These are phyloP conservation scores for Pandion haliaetus DNA, from an alignment of 2,113 vertebrate genomes.

Conservation along the genomic window DNA sequence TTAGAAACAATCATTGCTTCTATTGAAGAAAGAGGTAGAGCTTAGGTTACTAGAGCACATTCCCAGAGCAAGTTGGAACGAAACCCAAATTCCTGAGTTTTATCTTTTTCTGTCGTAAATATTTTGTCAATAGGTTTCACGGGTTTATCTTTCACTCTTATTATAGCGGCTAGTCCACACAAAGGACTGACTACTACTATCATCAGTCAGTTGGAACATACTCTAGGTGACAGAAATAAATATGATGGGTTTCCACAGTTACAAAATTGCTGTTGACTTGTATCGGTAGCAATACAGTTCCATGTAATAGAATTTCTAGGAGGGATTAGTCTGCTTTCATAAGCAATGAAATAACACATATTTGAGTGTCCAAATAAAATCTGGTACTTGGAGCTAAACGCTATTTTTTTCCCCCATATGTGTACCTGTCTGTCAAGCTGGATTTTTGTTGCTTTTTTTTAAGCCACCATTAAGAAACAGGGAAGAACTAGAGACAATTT, in stretches of 20 bases:
- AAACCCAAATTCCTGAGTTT: background rate
- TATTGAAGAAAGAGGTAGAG: background rate
- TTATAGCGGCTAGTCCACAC: background rate
- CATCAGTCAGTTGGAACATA: background rate
- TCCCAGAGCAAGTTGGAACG: background rate
- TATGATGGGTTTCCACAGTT: slow-evolving; percentile 2
- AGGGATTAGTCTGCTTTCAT: slow-evolving; percentile 23
- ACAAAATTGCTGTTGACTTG: slow-evolving; percentile 25
- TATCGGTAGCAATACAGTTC: background rate
- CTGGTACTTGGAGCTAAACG: background rate
- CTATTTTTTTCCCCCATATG: background rate
- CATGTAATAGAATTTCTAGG: background rate
- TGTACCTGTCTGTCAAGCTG: background rate
- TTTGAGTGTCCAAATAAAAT: background rate
- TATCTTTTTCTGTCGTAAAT: background rate
- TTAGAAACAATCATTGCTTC: background rate
- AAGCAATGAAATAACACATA: background rate
- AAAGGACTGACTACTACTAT: background rate
- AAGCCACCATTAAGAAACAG: background rate
- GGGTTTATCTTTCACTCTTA: background rate
- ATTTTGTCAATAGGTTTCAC: background rate
- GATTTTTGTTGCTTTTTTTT: background rate
- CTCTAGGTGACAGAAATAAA: slow-evolving; percentile 3
- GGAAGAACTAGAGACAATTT: background rate
- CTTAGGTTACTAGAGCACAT: background rate